These are phyloP conservation scores for Mormyrops attenuatus DNA, from an alignment of 2,797 vertebrate genomes.

Conservation along the genomic window DNA sequence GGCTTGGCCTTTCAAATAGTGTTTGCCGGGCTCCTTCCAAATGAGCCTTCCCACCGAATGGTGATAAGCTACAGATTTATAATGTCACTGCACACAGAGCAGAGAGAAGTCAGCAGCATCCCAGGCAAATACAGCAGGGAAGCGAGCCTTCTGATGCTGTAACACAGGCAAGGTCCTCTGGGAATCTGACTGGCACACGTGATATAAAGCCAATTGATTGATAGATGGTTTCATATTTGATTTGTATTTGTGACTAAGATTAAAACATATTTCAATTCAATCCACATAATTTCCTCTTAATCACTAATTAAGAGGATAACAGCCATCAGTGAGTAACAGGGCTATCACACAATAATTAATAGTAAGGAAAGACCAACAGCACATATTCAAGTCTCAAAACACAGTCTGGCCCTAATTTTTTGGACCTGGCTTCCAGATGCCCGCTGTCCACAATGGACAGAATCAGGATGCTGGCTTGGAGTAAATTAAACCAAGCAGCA, in stretches of 20 bases:
- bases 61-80: neutral
- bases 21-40: neutral
- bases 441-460: neutral
- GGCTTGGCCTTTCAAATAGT: neutral
- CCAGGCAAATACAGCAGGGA: neutral
- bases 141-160: neutral
- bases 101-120: neutral
- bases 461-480: neutral
- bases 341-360: neutral
- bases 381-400: neutral
- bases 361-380: neutral
- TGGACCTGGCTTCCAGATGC: neutral
- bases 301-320: neutral
- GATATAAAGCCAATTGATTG: neutral
- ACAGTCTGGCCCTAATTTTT: neutral
- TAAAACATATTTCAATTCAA: neutral
- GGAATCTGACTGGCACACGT: neutral
- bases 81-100: neutral
- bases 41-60: neutral
- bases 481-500: neutral
- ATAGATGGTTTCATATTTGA: neutral
- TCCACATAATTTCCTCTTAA: neutral
- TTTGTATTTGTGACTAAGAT: neutral
- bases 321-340: neutral
- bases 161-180: neutral